Evolutionary conservation across 2,113 vertebrate species (phyloP).

Genomic region (Corythoichthys haematopterus): DNA sequence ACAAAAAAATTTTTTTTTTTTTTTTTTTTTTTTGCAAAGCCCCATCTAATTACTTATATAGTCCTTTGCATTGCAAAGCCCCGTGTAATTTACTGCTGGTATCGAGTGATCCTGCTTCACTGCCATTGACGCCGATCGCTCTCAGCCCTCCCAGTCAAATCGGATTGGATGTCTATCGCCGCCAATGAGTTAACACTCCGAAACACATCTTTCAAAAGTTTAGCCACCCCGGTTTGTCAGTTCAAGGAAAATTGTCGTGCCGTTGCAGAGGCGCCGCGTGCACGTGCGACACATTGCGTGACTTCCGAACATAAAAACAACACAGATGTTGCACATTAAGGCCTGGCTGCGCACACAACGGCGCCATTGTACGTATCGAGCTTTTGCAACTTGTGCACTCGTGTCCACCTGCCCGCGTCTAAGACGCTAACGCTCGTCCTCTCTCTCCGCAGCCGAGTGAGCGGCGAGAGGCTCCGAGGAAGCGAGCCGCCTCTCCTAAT

Average conservation of each 20-base stretch:
- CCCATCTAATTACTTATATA: no score
- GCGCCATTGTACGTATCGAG: not conserved
- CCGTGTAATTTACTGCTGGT: no score
- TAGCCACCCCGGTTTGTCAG: constrained; percentile 30
- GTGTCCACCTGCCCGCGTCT: constrained; percentile 23
- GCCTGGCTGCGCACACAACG: not conserved
- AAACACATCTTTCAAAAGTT: no score
- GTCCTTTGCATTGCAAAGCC: no score
- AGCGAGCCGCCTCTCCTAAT: constrained; percentile 61
- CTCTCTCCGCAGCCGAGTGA: constrained; percentile 64
- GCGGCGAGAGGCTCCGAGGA: constrained; percentile 55
- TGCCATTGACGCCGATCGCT: no score
- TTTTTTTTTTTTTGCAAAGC: no score
- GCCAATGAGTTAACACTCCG: no score
- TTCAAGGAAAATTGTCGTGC: constrained; percentile 54
- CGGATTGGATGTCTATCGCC: no score
- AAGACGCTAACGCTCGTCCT: constrained; percentile 60
- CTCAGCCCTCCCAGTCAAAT: no score
- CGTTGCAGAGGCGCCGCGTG: constrained; percentile 33
- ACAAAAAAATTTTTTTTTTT: no score
- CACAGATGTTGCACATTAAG: constrained; percentile 13
- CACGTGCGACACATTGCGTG: constrained; percentile 5
- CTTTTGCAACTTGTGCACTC: not conserved
- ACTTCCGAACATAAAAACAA: constrained; percentile 20
- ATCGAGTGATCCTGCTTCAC: no score